Conservation (phyloP, 2,797 vertebrate genomes). For the Parauchenoglanis punctatus region DNA sequence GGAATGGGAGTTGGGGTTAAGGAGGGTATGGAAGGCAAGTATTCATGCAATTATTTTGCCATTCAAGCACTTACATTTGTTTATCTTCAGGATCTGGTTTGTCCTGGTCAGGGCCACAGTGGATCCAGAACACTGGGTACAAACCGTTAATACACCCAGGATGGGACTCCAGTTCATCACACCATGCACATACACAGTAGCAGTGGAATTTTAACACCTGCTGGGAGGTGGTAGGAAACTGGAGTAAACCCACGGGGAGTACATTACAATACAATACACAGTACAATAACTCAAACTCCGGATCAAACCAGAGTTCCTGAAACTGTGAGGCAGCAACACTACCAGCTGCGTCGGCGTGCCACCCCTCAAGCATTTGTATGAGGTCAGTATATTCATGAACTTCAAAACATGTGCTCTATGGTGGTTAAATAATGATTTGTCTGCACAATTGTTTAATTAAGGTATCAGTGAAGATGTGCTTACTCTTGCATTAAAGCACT, state of each 20-base stretch:
- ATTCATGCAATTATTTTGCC: neutral
- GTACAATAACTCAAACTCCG: neutral
- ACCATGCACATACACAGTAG: neutral
- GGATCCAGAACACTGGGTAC: neutral
- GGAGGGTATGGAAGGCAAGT: neutral
- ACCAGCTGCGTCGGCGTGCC: neutral
- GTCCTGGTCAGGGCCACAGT: neutral
- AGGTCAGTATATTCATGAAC: constrained; percentile 24
- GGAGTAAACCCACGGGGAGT: neutral
- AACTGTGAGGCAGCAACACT: neutral
- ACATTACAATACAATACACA: neutral
- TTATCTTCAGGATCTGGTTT: neutral
- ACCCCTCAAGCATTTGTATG: constrained; percentile 10
- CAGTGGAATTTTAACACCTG: neutral
- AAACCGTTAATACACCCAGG: neutral
- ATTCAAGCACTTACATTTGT: neutral
- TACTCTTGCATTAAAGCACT: constrained; percentile 40
- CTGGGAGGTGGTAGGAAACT: neutral
- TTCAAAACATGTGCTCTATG: constrained; percentile 37
- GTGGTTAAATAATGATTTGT: constrained; percentile 34
- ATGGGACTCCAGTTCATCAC: neutral
- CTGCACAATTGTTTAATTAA: constrained; percentile 43
- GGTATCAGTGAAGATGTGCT: constrained; percentile 43
- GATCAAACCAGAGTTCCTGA: neutral
- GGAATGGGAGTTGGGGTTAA: neutral